phyloP scores from a whole-genome alignment of 2,113 vertebrate species.

The Pteruthius melanotis region DNA sequence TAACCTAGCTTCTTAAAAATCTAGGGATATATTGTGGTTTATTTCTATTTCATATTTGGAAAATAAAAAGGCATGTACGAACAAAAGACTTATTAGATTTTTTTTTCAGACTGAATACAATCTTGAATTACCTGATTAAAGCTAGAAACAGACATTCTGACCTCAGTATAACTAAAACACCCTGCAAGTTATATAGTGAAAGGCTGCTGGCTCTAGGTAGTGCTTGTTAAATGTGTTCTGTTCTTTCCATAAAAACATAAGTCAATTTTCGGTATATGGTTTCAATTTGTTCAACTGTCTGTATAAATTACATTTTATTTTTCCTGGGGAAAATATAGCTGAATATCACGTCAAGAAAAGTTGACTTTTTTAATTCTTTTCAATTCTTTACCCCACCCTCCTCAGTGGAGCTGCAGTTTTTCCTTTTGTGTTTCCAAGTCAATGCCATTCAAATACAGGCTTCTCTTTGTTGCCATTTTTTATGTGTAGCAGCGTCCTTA shows the following conservation, averaged over 20 bases:
- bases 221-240: slow-evolving; percentile 46
- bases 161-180: slow-evolving; percentile 49
- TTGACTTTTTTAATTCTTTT: slow-evolving; percentile 29
- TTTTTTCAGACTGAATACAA: background rate
- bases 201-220: slow-evolving; percentile 36
- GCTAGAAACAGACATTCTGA: slow-evolving; percentile 38
- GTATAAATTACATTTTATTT: slow-evolving; percentile 51
- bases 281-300: slow-evolving; percentile 63
- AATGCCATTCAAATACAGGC: slow-evolving; percentile 27
- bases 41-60: background rate
- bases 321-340: slow-evolving; percentile 52
- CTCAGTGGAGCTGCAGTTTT: slow-evolving; percentile 32
- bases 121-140: slow-evolving; percentile 33
- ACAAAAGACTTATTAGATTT: background rate
- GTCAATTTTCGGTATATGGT: slow-evolving; percentile 52
- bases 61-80: background rate
- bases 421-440: slow-evolving; percentile 62
- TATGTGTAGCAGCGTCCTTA: background rate
- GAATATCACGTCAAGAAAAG: slow-evolving; percentile 37
- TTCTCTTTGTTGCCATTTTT: slow-evolving; percentile 33
- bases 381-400: slow-evolving; percentile 37
- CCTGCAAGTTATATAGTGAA: slow-evolving; percentile 17
- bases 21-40: background rate
- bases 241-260: slow-evolving; percentile 61
- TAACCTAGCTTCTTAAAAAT: background rate